phyloP scores from a whole-genome alignment of 2,888 invertebrate species.

The Mesopsocus fuscifrons region DNA sequence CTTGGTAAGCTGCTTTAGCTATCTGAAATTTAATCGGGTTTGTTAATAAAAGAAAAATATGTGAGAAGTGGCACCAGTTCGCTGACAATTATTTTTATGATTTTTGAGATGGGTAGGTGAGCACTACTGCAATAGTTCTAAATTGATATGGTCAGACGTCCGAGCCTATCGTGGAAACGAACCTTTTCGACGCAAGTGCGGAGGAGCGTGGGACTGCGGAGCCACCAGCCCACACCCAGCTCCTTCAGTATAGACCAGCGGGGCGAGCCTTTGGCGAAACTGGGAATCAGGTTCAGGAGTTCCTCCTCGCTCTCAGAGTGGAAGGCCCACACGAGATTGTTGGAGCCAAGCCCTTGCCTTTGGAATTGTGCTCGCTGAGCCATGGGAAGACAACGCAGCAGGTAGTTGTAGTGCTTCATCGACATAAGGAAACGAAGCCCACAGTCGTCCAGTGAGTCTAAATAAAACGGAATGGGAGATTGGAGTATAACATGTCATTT shows the following conservation, averaged over 20 bases:
- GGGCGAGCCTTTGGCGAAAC: conserved; percentile 63
- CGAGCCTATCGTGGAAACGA: too few species aligned
- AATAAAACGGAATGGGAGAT: conserved; percentile 11
- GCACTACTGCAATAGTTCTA: too few species aligned
- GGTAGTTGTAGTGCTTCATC: conserved; percentile 93
- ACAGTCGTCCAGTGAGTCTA: conserved; percentile 87
- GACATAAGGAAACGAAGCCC: conserved; percentile 89
- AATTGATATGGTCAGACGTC: too few species aligned
- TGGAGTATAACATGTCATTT: too few species aligned
- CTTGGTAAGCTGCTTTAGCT: conserved; percentile 84
- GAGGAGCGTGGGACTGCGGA: conserved; percentile 63
- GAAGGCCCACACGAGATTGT: conserved; percentile 96
- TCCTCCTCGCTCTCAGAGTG: conserved; percentile 98
- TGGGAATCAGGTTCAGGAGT: conserved; percentile 71
- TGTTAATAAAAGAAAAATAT: background rate
- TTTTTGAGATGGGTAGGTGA: too few species aligned
- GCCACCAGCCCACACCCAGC: conserved; percentile 93
- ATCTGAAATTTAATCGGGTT: conserved; percentile 27
- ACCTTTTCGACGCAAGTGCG: conserved; percentile 71
- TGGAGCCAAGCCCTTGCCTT: conserved; percentile 67
- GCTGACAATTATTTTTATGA: too few species aligned
- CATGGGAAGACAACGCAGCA: conserved; percentile 80
- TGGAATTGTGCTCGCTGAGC: conserved; percentile 73
- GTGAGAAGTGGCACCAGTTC: too few species aligned
- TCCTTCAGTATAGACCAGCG: conserved; percentile 84